Evolutionary conservation across 2,888 invertebrate species (phyloP), one percentile per base, ranked within the genome.

Genomic region (Pheosia tremula): DNA sequence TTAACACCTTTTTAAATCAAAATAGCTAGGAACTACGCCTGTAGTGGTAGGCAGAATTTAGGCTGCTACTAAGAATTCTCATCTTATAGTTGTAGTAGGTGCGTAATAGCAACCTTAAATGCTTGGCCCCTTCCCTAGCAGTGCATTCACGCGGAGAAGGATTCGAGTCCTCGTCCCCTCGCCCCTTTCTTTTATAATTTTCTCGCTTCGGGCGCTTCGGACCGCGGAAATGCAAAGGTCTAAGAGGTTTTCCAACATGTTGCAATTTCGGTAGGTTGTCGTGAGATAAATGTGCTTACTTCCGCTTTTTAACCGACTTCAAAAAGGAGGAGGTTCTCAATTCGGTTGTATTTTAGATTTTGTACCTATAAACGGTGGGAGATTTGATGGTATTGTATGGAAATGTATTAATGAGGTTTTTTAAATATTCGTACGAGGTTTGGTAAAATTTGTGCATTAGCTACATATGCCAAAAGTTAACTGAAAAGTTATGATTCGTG

Each of bases 101-200:
- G 24, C 24, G 24, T 24, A 24, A 24, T 24, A 24, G 47, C n/a
- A n/a, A 0, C 11, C 5, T 47, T 11, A 4, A 56, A 9, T 56
- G 9, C 43, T 41, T n/a, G 24, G 6, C 3, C 43, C 11, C 36
- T 45, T 36, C 47, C 11, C 57, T 43, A 39, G 74, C 77, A 77
- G 82, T 76, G 84, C 85, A 88, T 88, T 86, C 87, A 87, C 82
- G 87, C 83, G 84, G 71, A 80, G 68, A 75, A 67, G 72, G 77
- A 68, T 66, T 73, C 77, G 75, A 77, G 77, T 69, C 77, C 78
- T 81, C 81, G 83, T 85, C 82, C 85, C 79, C 77, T 75, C 76
- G 71, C 80, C 76, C 78, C 71, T 78, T 73, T 81, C 77, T 79
- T 81, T 84, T 83, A 85, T 86, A 86, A 89, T 87, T 86, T 86